Conservation (phyloP, 2,888 invertebrate species). For the Caenorhabditis wallacei region DNA sequence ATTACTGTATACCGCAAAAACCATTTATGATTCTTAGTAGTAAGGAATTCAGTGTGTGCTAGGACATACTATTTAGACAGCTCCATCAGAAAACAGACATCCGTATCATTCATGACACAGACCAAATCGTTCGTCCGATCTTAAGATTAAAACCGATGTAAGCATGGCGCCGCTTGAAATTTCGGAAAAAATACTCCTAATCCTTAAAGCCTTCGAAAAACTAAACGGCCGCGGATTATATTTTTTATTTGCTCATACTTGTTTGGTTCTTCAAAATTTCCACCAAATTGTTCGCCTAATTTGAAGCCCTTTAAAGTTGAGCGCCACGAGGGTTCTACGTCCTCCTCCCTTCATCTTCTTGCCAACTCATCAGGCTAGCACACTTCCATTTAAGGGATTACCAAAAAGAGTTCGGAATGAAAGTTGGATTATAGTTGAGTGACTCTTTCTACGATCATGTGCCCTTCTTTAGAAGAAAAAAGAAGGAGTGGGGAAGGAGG, state of each 20-base stretch:
- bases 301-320: constrained; percentile 35
- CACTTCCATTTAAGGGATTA: constrained; percentile 46
- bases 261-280: constrained; percentile 17
- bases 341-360: constrained; percentile 1
- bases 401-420: not conserved
- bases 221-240: not conserved
- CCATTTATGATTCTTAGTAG: too few species aligned
- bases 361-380: constrained; percentile 56
- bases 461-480: constrained; percentile 6
- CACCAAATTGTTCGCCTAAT: constrained; percentile 42
- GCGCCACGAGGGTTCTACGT: constrained; percentile 18
- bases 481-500: not conserved
- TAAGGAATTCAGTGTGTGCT: too few species aligned
- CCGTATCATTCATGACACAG: too few species aligned
- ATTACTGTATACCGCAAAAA: too few species aligned
- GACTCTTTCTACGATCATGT: constrained; percentile 39
- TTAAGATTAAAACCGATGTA: constrained; percentile 8
- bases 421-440: constrained; percentile 60
- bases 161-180: not conserved
- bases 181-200: constrained; percentile 38
- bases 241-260: constrained; percentile 20
- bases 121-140: not conserved
- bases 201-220: constrained; percentile 17
- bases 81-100: too few species aligned
- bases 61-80: too few species aligned